Conservation (phyloP, 2,888 invertebrate genomes). For the Heliconius cydno region DNA sequence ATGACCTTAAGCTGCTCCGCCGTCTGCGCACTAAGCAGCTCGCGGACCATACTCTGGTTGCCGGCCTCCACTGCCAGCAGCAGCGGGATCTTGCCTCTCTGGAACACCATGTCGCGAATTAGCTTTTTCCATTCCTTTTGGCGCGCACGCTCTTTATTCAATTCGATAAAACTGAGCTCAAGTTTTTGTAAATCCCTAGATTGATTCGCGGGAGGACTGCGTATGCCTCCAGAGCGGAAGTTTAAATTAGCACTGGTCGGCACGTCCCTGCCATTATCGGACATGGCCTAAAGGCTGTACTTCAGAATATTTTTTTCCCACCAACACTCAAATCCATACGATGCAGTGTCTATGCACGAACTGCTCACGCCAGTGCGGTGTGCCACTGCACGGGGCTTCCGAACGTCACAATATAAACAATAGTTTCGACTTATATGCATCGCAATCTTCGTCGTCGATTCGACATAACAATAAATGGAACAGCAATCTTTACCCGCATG, state of each 20-base stretch:
- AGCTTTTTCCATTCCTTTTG: slow-evolving; percentile 83
- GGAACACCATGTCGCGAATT: slow-evolving; percentile 84
- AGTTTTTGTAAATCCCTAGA: slow-evolving; percentile 75
- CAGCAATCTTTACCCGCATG: slow-evolving; percentile 66
- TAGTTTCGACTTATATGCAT: slow-evolving; percentile 72
- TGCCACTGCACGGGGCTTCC: slow-evolving; percentile 72
- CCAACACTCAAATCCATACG: slow-evolving; percentile 62
- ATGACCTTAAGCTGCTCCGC: slow-evolving; percentile 92
- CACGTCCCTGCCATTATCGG: slow-evolving; percentile 57
- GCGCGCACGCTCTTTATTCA: slow-evolving; percentile 80
- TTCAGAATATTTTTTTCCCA: slow-evolving; percentile 44
- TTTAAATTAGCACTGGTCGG: slow-evolving; percentile 66
- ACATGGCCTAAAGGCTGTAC: slow-evolving; percentile 43
- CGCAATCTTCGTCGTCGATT: slow-evolving; percentile 67
- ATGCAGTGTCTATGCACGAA: slow-evolving; percentile 62
- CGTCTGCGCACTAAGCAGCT: slow-evolving; percentile 93
- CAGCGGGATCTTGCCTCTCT: slow-evolving; percentile 97
- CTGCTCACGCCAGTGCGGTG: slow-evolving; percentile 68
- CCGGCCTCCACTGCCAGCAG: slow-evolving; percentile 97
- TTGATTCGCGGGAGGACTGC: slow-evolving; percentile 68
- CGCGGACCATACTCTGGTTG: slow-evolving; percentile 97
- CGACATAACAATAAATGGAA: slow-evolving; percentile 73
- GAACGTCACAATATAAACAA: slow-evolving; percentile 71
- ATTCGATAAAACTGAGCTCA: slow-evolving; percentile 78
- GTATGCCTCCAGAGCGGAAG: slow-evolving; percentile 59